Evolutionary conservation across 2,888 invertebrate genomes (phyloP), one percentile per base, ranked within the genome.

Genomic region (Rhorus exstirpatorius): DNA sequence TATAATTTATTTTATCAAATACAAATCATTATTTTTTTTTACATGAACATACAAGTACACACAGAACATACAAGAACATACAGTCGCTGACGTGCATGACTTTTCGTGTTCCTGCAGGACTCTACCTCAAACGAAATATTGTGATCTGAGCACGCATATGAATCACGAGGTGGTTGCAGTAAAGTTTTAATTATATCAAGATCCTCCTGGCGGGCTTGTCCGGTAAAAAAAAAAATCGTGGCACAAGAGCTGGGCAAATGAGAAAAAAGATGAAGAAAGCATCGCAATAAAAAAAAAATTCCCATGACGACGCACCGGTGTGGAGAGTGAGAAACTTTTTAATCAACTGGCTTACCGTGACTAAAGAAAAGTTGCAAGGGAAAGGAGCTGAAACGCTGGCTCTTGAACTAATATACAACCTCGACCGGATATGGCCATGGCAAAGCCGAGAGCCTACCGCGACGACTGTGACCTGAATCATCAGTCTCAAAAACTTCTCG

Each of bases 281-380:
- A 51, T 19, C 4, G 14, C 14, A 35, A 78, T 61, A 72, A 68
- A n/a, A n/a, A 44, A 14, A 67, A 51, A 53, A 61, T 53, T 44
- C 51, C 38, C 55, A 44, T 17, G 51, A 55, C 14, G 63, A 38
- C 46, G 53, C 44, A 76, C 63, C 26, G 58, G 26, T 63, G 46
- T 26, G 24, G 63, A 55, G 70, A 51, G 60, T 35, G 71, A 51
- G 72, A 72, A 81, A 78, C 67, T 81, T 72, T 79, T 83, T 76
- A 83, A 83, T 83, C 83, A 83, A 83, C 83, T 61, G 61, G 79
- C 67, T 83, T 76, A 61, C 71, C 26, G 65, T n/a, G 63, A 21
- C 31, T n/a, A 41, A 76, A 68, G 63, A 44, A 67, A 77, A 71
- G 80, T 79, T 79, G 10, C 19, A 8, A 8, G 35, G 41, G 63